phyloP scores from a whole-genome alignment of 2,888 invertebrate genomes.

The Polydrusus tereticollis region DNA sequence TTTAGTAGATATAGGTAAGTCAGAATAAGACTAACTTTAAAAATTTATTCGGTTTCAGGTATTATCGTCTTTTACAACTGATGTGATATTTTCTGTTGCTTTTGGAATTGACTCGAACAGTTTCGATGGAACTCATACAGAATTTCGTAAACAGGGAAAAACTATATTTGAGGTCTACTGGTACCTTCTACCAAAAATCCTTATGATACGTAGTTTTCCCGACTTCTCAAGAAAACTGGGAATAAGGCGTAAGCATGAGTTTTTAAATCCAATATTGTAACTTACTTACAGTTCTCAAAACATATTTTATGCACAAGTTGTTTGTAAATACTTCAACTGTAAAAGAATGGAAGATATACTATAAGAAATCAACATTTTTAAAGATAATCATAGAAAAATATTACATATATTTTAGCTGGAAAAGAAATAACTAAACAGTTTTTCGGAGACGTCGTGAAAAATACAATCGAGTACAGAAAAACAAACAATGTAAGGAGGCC shows the following conservation, averaged over 20 bases:
- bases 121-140: constrained; percentile 65
- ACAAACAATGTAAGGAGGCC: constrained; percentile 51
- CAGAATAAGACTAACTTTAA: no score
- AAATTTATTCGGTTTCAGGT: constrained; percentile 50
- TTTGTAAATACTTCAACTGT: no score
- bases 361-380: no score
- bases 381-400: no score
- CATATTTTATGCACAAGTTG: no score
- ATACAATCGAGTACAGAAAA: constrained; percentile 57
- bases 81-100: constrained; percentile 72
- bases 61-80: constrained; percentile 71
- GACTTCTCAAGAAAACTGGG: neutral
- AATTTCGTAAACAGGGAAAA: constrained; percentile 62
- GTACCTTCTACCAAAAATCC: neutral
- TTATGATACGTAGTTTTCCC: neutral
- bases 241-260: neutral
- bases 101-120: constrained; percentile 73
- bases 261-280: no score
- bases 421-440: constrained; percentile 54
- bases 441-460: constrained; percentile 56
- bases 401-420: constrained; percentile 6
- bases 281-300: no score
- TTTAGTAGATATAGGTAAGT: no score
- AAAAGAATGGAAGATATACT: no score
- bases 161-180: constrained; percentile 21